Percentiles rank a stretch among this genome's conserved stretches.
phyloP scores from a whole-genome alignment of 2,113 vertebrate genomes.

The Tapirus terrestris region DNA sequence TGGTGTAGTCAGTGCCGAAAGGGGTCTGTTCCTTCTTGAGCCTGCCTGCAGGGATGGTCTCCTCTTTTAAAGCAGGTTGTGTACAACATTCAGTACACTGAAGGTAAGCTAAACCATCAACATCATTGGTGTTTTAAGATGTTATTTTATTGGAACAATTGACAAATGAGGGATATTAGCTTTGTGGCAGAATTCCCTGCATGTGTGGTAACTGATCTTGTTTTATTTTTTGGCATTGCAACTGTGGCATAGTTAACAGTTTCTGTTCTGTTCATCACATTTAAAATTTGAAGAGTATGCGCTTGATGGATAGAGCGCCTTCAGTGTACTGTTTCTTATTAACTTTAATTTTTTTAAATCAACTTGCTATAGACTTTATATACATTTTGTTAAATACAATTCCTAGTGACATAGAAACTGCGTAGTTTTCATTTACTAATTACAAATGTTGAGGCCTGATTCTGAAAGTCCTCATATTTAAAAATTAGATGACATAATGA shows the following conservation, averaged over 20 bases:
- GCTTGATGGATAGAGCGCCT: conserved; percentile 91
- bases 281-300: conserved; percentile 82
- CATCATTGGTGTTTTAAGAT: conserved; percentile 89
- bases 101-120: conserved; percentile 95
- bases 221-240: conserved; percentile 88
- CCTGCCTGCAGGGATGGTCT: conserved; percentile 94
- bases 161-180: conserved; percentile 86
- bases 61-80: conserved; percentile 96
- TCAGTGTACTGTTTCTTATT: conserved; percentile 95
- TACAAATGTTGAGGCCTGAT: conserved; percentile 84
- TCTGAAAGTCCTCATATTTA: conserved; percentile 88
- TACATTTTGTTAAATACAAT: conserved; percentile 90
- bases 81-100: conserved; percentile 96
- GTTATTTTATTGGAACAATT: conserved; percentile 88
- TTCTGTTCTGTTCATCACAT: conserved; percentile 88
- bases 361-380: conserved; percentile 91
- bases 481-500: conserved; percentile 84
- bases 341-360: conserved; percentile 87
- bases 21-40: conserved; percentile 94
- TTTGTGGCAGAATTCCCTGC: conserved; percentile 89
- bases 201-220: conserved; percentile 87
- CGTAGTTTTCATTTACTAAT: conserved; percentile 88
- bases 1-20: conserved; percentile 94
- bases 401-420: conserved; percentile 86
- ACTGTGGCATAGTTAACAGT: conserved; percentile 87